Conservation (phyloP, 35 echinoderm and acorn worm genomes). For the Chiridota heheva region DNA sequence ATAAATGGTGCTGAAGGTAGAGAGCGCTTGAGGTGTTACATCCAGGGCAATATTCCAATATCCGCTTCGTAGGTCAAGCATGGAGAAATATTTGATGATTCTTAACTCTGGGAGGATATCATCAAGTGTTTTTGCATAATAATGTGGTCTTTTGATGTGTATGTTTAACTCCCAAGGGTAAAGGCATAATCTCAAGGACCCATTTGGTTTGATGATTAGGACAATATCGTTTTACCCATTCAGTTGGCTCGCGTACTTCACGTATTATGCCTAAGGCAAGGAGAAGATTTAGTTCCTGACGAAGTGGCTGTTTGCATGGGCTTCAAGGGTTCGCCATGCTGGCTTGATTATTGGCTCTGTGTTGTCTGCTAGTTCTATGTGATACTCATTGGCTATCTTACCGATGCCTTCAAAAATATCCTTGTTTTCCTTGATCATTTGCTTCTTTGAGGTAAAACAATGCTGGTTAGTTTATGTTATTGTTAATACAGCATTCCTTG, state of each 20-base stretch:
- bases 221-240: slow-evolving; percentile 49
- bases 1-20: slow-evolving; percentile 39
- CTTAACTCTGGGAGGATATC: slow-evolving; percentile 38
- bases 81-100: slow-evolving; percentile 20
- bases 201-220: slow-evolving; percentile 30
- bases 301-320: slow-evolving; percentile 20
- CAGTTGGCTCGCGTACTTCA: slow-evolving; percentile 32
- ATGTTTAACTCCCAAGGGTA: slow-evolving; percentile 42
- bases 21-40: slow-evolving; percentile 4
- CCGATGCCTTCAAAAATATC: slow-evolving; percentile 37
- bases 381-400: slow-evolving; percentile 36
- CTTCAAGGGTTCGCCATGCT: slow-evolving; percentile 23
- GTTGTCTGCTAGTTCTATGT: slow-evolving; percentile 25
- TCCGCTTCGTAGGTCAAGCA: slow-evolving; percentile 17
- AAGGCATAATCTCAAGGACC: slow-evolving; percentile 38
- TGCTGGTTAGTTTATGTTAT: slow-evolving; percentile 9
- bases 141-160: slow-evolving; percentile 42
- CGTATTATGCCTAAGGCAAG: slow-evolving; percentile 21
- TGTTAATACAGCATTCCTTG: background rate
- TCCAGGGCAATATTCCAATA: slow-evolving; percentile 39
- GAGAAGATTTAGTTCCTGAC: slow-evolving; percentile 12
- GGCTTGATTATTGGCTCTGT: slow-evolving; percentile 33
- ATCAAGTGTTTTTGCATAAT: slow-evolving; percentile 44
- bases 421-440: slow-evolving; percentile 32
- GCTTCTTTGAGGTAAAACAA: background rate